These are phyloP conservation scores for Epirrita christyi DNA, from an alignment of 2,888 invertebrate genomes.

Conservation along the genomic window DNA sequence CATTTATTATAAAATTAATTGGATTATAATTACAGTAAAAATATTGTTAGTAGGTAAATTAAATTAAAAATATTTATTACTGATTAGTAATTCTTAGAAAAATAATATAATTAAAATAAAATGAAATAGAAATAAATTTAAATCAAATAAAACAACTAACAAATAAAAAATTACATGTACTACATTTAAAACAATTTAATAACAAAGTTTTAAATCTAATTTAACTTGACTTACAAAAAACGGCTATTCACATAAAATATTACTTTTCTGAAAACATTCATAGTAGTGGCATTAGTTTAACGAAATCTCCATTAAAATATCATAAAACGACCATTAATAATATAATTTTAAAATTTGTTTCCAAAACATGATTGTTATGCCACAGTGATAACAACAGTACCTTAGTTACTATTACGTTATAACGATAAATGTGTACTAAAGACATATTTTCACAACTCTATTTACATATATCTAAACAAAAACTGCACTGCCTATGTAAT, in stretches of 20 bases:
- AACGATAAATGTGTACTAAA: conserved; percentile 11
- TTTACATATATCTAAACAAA: conserved; percentile 29
- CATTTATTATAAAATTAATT: conserved; percentile 7
- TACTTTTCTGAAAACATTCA: not conserved
- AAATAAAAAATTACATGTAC: not conserved
- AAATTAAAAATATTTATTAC: not conserved
- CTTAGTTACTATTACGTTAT: conserved; percentile 6
- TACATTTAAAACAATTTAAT: not conserved
- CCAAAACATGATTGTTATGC: conserved; percentile 8
- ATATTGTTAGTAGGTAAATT: conserved; percentile 4
- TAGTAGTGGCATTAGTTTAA: not conserved
- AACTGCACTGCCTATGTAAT: conserved; percentile 35
- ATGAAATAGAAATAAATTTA: not conserved
- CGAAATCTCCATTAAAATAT: conserved; percentile 4
- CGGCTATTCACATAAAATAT: not conserved
- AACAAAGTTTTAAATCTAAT: not conserved
- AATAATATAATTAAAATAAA: not conserved
- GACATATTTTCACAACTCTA: conserved; percentile 27
- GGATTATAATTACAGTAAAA: conserved; percentile 1
- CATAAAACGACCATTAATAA: conserved; percentile 2
- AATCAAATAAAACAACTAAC: not conserved
- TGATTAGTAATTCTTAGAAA: not conserved
- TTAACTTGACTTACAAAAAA: not conserved
- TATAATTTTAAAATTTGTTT: not conserved
- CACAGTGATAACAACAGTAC: conserved; percentile 25